Evolutionary conservation across 2,113 vertebrate genomes (phyloP).

Genomic region (Prochilodus magdalenae): DNA sequence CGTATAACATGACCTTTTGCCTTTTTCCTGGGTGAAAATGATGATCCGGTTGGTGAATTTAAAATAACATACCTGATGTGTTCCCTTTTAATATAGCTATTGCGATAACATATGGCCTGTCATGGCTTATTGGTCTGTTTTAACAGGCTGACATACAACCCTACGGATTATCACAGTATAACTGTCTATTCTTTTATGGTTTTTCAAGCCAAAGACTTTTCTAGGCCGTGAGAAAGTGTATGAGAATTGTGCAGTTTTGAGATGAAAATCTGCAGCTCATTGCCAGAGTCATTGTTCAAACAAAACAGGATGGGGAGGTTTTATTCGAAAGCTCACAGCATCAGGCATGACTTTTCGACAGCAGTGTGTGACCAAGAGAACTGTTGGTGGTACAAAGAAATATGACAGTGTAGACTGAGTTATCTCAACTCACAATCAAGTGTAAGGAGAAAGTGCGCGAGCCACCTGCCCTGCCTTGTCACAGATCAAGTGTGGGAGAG

Average conservation of each 20-base stretch:
- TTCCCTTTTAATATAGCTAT: no score
- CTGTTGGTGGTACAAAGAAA: not conserved
- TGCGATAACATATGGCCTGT: not conserved
- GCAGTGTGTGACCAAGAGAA: constrained; percentile 3
- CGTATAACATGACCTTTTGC: no score
- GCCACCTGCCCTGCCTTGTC: constrained; percentile 27
- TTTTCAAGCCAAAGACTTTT: not conserved
- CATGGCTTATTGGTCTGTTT: not conserved
- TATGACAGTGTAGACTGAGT: not conserved
- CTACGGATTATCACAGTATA: not conserved
- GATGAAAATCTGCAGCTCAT: constrained; percentile 6
- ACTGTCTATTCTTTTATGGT: not conserved
- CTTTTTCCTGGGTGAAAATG: no score
- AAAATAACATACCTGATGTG: no score
- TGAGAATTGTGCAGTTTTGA: not conserved
- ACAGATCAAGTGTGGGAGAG: not conserved
- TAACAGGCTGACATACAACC: not conserved
- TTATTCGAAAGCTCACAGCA: not conserved
- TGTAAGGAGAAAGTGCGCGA: not conserved
- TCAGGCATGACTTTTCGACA: not conserved
- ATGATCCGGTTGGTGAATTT: no score
- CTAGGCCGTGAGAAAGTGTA: not conserved
- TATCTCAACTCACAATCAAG: constrained; percentile 29
- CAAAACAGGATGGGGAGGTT: not conserved
- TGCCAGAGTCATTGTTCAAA: not conserved